These are phyloP conservation scores for Hylaea fasciaria DNA, from an alignment of 2,888 invertebrate species.

Conservation along the genomic window DNA sequence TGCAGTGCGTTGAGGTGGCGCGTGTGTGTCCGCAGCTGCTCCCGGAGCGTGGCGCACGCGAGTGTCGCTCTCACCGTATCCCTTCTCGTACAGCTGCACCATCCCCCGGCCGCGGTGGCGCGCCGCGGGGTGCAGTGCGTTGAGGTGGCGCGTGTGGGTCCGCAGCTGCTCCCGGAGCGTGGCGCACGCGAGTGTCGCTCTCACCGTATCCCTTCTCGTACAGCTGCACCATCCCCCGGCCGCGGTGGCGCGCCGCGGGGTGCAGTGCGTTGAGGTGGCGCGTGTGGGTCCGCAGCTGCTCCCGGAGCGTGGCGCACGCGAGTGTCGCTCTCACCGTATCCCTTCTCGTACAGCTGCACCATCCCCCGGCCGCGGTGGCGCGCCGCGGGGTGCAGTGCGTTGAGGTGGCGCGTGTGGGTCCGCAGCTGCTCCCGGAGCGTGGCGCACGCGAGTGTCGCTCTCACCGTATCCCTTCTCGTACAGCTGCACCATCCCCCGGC, in stretches of 20 bases:
- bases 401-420: constrained; percentile 96
- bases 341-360: constrained; percentile 99
- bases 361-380: constrained; percentile 89
- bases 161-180: too few relatives aligned
- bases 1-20: constrained; percentile 98
- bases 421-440: constrained; percentile 99
- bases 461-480: constrained; percentile 98
- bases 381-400: constrained; percentile 94
- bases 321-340: constrained; percentile 94
- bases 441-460: constrained; percentile 99
- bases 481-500: constrained; percentile 93
- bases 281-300: too few relatives aligned
- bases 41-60: too few relatives aligned
- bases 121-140: constrained; percentile 94
- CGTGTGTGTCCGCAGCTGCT: too few relatives aligned
- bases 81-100: constrained; percentile 99
- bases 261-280: constrained; percentile 98
- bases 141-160: too few relatives aligned
- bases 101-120: constrained; percentile 89
- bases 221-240: constrained; percentile 95
- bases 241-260: constrained; percentile 89
- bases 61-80: constrained; percentile 94
- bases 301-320: too few relatives aligned
- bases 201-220: constrained; percentile 98
- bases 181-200: too few relatives aligned